Conservation (phyloP, 2,113 vertebrate genomes). For the Elephas maximus region DNA sequence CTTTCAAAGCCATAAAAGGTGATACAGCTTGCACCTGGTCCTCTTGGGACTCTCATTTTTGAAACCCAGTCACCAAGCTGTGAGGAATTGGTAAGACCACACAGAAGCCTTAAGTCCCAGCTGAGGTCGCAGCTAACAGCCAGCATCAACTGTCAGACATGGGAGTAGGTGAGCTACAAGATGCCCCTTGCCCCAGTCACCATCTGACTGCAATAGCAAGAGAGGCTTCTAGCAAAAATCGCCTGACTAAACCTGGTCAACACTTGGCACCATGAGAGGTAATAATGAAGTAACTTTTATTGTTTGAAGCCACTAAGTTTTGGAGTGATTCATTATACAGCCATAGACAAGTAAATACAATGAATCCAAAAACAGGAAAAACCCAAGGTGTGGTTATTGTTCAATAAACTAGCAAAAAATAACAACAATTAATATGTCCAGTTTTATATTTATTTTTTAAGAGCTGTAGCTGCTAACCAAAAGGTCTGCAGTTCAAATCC, state of each 20-base stretch:
- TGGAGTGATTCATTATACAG: background rate
- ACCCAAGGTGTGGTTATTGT: background rate
- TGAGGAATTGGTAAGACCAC: background rate
- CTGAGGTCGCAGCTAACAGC: background rate
- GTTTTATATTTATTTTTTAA: background rate
- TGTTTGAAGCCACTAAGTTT: background rate
- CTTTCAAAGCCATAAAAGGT: background rate
- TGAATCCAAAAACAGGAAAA: background rate
- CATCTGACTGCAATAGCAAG: background rate
- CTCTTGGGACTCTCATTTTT: background rate
- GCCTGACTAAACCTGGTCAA: background rate
- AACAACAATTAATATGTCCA: background rate
- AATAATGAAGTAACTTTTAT: background rate
- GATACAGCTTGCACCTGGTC: background rate
- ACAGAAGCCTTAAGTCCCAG: background rate
- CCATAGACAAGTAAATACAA: background rate
- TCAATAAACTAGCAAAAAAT: slow-evolving; percentile 4
- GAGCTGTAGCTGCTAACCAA: too few species aligned
- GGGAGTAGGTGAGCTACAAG: background rate
- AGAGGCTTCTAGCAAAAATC: background rate
- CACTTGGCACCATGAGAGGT: background rate
- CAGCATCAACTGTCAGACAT: background rate
- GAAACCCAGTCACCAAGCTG: background rate
- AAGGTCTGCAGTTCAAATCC: too few species aligned
- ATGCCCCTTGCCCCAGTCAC: background rate